Evolutionary conservation across 2,113 vertebrate genomes (phyloP), one percentile per base, ranked within the genome.

Genomic region (Sinocyclocheilus maitianheensis): DNA sequence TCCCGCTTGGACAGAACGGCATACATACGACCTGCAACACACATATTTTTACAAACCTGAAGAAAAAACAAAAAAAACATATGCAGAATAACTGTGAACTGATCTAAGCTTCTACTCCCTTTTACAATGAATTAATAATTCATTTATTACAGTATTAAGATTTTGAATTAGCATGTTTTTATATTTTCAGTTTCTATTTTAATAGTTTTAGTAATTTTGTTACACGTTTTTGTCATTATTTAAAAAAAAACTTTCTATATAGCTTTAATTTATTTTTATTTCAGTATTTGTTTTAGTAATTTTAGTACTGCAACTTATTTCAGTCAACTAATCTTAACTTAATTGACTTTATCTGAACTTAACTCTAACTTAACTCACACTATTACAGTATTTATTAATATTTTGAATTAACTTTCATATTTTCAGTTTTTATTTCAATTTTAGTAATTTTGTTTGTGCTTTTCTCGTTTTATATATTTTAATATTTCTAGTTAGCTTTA

Each of bases 1-100:
- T 97, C 97, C 55, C 98, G 92, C 87, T 96, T 98, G 10, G 97
- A 98, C 89, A 99, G 88, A 0, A 99, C 98, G 0, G 95, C 97
- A 0, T 99, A 99, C 10, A 99, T 96, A 40, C 97, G 95, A 58
- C 98, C 98, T 99, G 92, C 53, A 69, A 80, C 72, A 80, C n/a
- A 80, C 58, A 55, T 7, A 34, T 10, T 55, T 26, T 26, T 55
- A 18, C 24, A 30, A 20, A 53, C 7, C 13, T 40, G 34, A 69
- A 60, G 14, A 11, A 10, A 46, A 14, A 1, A 34, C 5, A 67
- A 30, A 13, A 65, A 30, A 14, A 34, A 16, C 10, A 40, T 7
- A 20, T 20, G 4, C 53, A 72, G 4, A 22, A 0, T 71, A 37
- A 69, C 13, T 34, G 24, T 67, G 3, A 67, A 67, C 60, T 63